These are phyloP conservation scores for Chrysomela aeneicollis DNA, from an alignment of 2,888 invertebrate species.

Conservation along the genomic window DNA sequence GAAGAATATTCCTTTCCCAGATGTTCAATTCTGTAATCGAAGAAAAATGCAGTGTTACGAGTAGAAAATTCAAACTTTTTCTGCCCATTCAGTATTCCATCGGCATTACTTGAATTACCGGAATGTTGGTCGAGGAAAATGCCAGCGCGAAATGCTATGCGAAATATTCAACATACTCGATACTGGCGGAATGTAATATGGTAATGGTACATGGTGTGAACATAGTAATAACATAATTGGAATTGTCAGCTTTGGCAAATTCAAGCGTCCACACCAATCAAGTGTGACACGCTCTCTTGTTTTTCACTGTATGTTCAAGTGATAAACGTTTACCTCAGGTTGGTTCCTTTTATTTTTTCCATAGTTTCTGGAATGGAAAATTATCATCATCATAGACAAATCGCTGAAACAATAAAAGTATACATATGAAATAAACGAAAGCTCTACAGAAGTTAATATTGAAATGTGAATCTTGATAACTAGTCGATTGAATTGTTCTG, in stretches of 20 bases:
- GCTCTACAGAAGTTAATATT: no score
- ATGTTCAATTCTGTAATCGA: no score
- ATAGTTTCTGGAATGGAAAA: no score
- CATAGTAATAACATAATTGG: slow-evolving; percentile 20
- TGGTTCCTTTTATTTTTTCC: no score
- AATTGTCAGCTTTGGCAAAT: slow-evolving; percentile 16
- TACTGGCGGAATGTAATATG: slow-evolving; percentile 24
- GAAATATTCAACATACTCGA: neutral
- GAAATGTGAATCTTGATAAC: no score
- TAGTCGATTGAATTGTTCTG: no score
- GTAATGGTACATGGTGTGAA: slow-evolving; percentile 27
- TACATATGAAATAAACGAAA: no score
- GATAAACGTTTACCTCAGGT: no score
- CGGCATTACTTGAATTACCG: slow-evolving; percentile 3
- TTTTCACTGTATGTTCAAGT: neutral
- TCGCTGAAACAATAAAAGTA: no score
- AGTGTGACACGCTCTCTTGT: neutral
- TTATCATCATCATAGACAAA: no score
- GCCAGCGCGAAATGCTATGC: neutral
- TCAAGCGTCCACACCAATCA: slow-evolving; percentile 12
- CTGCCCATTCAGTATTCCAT: neutral
- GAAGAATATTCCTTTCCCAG: no score
- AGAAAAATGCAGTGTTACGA: neutral
- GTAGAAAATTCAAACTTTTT: neutral
- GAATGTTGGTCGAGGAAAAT: neutral